These are phyloP conservation scores for Drosophila melanosoma DNA, from an alignment of 2,888 invertebrate species.

Conservation along the genomic window DNA sequence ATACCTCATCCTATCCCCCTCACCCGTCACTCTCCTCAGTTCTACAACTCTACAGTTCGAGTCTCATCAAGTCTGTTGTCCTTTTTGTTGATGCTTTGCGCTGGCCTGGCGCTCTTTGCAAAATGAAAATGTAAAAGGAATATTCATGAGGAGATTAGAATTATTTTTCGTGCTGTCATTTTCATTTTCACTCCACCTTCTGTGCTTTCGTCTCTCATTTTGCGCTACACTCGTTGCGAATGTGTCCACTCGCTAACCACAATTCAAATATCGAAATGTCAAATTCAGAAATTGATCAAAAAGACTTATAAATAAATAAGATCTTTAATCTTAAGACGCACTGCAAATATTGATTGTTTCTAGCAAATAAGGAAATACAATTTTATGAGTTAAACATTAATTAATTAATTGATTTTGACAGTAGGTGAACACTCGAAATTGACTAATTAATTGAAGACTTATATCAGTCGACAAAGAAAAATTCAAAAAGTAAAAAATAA, in stretches of 20 bases:
- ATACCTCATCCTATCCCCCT: constrained; percentile 1
- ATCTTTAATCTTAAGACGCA: background rate
- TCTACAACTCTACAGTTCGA: background rate
- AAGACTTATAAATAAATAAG: background rate
- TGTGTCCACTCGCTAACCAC: background rate
- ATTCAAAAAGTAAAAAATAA: background rate
- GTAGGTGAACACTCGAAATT: background rate
- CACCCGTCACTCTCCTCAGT: background rate
- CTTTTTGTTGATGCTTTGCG: constrained; percentile 74
- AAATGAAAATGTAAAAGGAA: constrained; percentile 83
- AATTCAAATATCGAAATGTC: background rate
- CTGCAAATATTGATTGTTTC: no score
- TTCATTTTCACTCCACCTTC: constrained; percentile 70
- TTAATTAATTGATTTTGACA: background rate
- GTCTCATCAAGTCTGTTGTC: constrained; percentile 51
- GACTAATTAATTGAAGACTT: background rate
- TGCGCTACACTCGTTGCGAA: constrained; percentile 36
- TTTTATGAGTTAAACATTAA: background rate
- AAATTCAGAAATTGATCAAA: background rate
- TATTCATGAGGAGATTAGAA: constrained; percentile 85
- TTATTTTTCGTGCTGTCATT: constrained; percentile 83
- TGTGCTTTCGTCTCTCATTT: constrained; percentile 56
- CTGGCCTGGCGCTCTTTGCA: constrained; percentile 68
- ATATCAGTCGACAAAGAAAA: background rate
- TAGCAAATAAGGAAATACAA: background rate